phyloP scores from a whole-genome alignment of 2,113 vertebrate genomes.

The Chiloscyllium plagiosum region DNA sequence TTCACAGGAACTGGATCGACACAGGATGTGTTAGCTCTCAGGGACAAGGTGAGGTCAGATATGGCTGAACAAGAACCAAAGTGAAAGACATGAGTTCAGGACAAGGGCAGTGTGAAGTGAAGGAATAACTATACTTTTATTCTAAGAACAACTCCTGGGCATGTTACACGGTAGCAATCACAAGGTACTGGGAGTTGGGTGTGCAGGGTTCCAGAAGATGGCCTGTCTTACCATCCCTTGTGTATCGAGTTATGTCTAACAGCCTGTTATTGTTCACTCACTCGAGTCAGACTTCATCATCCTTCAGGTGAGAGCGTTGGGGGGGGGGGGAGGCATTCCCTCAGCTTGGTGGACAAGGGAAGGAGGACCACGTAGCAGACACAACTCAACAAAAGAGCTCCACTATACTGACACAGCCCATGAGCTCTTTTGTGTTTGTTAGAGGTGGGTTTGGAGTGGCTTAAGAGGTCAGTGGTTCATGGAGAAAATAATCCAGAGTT shows the following conservation, averaged over 20 bases:
- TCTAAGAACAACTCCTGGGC: no score
- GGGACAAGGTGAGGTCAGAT: neutral
- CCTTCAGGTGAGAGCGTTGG: no score
- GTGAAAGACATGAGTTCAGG: neutral
- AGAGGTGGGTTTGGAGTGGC: neutral
- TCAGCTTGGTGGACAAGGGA: neutral
- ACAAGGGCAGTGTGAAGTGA: neutral
- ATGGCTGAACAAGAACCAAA: neutral
- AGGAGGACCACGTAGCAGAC: neutral
- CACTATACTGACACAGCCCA: neutral
- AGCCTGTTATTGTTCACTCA: no score
- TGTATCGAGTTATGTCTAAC: no score
- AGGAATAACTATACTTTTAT: no score
- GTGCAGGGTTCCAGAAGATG: no score
- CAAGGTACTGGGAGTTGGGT: no score
- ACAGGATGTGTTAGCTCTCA: neutral
- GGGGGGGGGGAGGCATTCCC: neutral
- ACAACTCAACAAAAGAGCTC: neutral
- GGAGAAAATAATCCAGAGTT: neutral
- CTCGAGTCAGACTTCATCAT: no score
- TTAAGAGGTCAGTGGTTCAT: neutral
- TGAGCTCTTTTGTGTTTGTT: neutral
- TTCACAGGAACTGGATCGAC: neutral
- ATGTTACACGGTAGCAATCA: no score
- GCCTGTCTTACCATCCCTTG: no score